These are phyloP conservation scores for Philotrypesis tridentata DNA, from an alignment of 1,140 invertebrate genomes.

Conservation along the genomic window DNA sequence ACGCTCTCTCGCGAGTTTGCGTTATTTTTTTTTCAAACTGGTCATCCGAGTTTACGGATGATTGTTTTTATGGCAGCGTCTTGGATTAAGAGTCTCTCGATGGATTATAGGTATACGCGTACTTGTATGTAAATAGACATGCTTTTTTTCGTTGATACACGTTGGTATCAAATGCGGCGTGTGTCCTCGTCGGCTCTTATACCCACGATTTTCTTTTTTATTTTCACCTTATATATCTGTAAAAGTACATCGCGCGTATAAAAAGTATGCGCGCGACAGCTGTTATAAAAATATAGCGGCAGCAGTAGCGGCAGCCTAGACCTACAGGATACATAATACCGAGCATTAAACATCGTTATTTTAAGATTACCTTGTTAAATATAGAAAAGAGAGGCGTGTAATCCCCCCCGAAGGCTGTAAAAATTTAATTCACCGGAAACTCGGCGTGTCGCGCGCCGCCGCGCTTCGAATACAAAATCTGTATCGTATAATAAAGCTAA, in stretches of 20 bases:
- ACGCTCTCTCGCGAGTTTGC: too few species aligned
- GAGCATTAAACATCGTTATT: not conserved
- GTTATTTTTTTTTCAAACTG: not conserved
- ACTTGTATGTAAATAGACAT: too few species aligned
- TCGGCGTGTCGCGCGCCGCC: not conserved
- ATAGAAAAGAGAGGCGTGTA: not conserved
- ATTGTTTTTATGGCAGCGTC: too few species aligned
- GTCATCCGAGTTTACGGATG: too few species aligned
- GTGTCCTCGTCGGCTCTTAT: too few species aligned
- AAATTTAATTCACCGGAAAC: not conserved
- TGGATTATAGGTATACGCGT: too few species aligned
- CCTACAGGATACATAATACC: not conserved
- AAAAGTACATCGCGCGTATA: not conserved
- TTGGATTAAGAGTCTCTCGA: too few species aligned
- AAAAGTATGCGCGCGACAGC: not conserved
- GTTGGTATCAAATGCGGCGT: too few species aligned
- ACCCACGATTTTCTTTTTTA: not conserved
- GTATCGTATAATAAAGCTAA: too few species aligned
- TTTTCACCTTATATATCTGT: not conserved
- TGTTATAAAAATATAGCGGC: not conserved
- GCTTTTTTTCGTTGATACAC: too few species aligned
- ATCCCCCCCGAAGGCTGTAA: not conserved
- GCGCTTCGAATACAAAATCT: too few species aligned
- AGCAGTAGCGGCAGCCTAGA: too few species aligned
- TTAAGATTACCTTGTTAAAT: not conserved